These are phyloP conservation scores for Zaprionus bogoriensis DNA, from an alignment of 2,888 invertebrate species.

Conservation along the genomic window DNA sequence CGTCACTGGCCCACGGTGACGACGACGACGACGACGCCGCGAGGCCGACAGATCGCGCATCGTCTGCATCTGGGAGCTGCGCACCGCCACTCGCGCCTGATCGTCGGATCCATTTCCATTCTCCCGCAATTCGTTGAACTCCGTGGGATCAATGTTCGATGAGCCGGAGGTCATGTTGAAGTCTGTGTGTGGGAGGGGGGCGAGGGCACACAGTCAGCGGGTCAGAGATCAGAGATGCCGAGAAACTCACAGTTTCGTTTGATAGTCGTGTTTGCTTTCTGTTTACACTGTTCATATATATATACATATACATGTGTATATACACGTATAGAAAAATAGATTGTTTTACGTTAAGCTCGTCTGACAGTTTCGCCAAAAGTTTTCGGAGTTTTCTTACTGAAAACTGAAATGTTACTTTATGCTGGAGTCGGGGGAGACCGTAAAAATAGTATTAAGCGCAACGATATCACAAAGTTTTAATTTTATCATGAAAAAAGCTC, in stretches of 20 bases:
- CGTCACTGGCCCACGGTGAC: not conserved
- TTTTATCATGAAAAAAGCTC: too few species aligned
- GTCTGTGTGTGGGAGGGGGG: not conserved
- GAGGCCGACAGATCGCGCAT: not conserved
- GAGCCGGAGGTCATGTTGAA: slow-evolving; percentile 30
- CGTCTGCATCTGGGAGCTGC: not conserved
- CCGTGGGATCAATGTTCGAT: slow-evolving; percentile 29
- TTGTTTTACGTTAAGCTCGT: too few species aligned
- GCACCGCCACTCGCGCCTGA: not conserved
- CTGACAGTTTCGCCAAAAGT: not conserved
- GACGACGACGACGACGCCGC: not conserved
- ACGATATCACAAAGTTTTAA: not conserved
- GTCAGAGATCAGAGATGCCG: too few species aligned
- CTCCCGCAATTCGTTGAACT: slow-evolving; percentile 8
- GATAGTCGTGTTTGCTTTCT: not conserved
- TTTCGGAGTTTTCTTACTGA: not conserved
- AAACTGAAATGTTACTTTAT: not conserved
- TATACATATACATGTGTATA: not conserved
- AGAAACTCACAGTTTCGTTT: not conserved
- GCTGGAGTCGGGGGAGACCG: not conserved
- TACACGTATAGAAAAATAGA: too few species aligned
- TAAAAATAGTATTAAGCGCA: not conserved
- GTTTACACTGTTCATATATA: not conserved
- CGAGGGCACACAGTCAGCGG: too few species aligned
- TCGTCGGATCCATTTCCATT: not conserved